Evolutionary conservation across 2,113 vertebrate genomes (phyloP), one percentile per base, ranked within the genome.

Genomic region (Natator depressus): DNA sequence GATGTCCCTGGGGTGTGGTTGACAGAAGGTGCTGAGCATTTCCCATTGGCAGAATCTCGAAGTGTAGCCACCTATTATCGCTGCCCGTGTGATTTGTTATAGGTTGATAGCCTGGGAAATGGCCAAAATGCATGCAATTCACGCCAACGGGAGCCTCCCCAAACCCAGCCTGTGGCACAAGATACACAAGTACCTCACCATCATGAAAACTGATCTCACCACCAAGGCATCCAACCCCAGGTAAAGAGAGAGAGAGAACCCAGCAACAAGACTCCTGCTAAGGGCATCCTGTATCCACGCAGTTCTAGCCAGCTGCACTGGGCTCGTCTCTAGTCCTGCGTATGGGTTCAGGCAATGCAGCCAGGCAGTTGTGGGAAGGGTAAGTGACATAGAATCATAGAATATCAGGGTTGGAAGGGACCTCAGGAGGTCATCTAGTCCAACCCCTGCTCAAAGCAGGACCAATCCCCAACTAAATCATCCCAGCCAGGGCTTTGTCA

Each of bases 131-230:
- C 99, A 99, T 1, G 98, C 99, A 95, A 99, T 99, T 98, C 99
- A 99, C 0, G 98, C 99, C 84, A 99, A 99, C 1, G 99, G 99
- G 97, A 99, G 99, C 97, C 98, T 99, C 55, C 99, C 99, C 91
- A 99, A 99, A 98, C 98, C 99, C 92, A 98, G 98, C 95, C 98
- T 99, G 57, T 99, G 99, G 99, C 98, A 99, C 96, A 99, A 99
- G 97, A 98, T 99, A 98, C 97, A 98, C 80, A 99, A 98, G 90
- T 99, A 99, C 97, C 99, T 99, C 97, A 98, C 98, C n/a, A 98
- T 99, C 0, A 98, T 99, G 97, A 99, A 99, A 97, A 99, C 97
- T 0, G 99, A 99, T 98, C 99, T 99, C 98, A 80, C 92, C 89
- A 95, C 94, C 93, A 97, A 97, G 92, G 94, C 95, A 96, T 94